Base-by-base conservation (phyloP, 2,888 invertebrate genomes). In the Brassicogethes aeneus region DNA sequence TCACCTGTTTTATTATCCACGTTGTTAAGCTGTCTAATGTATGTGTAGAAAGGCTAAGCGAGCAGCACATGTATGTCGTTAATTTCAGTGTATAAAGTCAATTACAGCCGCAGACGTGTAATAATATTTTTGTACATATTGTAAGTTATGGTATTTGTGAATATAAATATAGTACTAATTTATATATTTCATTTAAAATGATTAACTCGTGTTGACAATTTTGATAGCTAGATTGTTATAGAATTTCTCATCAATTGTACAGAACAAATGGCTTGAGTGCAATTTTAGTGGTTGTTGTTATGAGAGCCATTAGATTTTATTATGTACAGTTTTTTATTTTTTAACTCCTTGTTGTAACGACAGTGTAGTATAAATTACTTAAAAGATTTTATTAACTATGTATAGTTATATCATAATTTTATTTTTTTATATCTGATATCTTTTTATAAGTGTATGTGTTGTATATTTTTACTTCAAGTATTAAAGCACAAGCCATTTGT, bases 61-160 rank as follows among this genome's bases (percentile, higher is more conserved):
- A 30, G 23, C n/a, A 43, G 46, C 50, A 49, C 45, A 47, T 48
- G 48, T 51, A 51, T 52, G 51, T 55, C 52, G 50, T 54, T 51
- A 56, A 62, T 59, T 64, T 64, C 57, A 57, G 54, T 70, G 72
- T 72, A 71, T 69, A 71, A 71, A 71, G 72, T 72, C 72, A 72
- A 72, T 72, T 72, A 71, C 63, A 65, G 65, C 66, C 63, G 61
- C 62, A 65, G 60, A 61, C 61, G 52, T 62, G 68, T 68, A 70
- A 68, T 67, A 65, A 70, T 72, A 71, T 71, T 72, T 71, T 71
- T 72, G 72, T 72, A 72, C 65, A 72, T 72, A 72, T 63, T 70
- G 69, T 70, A 71, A 69, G 68, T 69, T 68, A 68, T 60, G 61
- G 60, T 65, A 65, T 55, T 60, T 64, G 62, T 66, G 65, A 67